Percentiles rank a stretch among this genome's conserved stretches.
Evolutionary conservation across 2,113 vertebrate species (phyloP).

Genomic region (human (Homo sapiens)): GRCh38 chr12:102020001-102020500

Average conservation of each 20-base stretch:
- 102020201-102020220: background rate
- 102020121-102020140: background rate
- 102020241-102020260: background rate
- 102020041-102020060: background rate
- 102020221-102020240: background rate
- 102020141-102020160: background rate
- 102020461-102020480: background rate
- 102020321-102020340: background rate
- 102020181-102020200: background rate
- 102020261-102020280: background rate
- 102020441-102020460: background rate
- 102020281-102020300: background rate
- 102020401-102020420: background rate
- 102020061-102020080: background rate
- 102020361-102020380: background rate
- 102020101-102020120: background rate
- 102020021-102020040: background rate
- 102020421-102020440: background rate
- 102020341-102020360: background rate
- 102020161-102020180: background rate
- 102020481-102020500: slow-evolving; percentile 31
- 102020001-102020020: background rate
- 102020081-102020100: background rate
- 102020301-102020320: background rate
- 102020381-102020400: background rate